phyloP scores from a whole-genome alignment of 2,888 invertebrate species.

The Tridacna crocea region DNA sequence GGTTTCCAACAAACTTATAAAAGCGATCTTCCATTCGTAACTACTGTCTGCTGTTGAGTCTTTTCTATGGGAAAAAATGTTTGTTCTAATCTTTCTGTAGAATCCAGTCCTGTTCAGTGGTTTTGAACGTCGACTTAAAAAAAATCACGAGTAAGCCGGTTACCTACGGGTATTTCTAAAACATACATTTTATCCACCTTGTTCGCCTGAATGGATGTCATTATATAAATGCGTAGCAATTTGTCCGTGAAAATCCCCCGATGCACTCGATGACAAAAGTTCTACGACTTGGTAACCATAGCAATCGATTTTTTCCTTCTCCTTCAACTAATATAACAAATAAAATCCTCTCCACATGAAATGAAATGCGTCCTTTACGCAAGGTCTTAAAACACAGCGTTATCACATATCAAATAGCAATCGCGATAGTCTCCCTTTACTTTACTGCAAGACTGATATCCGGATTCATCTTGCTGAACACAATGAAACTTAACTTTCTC shows the following conservation, averaged over 20 bases:
- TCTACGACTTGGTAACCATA: neutral
- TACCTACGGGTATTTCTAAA: no score
- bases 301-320: neutral
- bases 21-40: no score
- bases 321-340: neutral
- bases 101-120: no score
- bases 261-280: neutral
- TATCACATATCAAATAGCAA: neutral
- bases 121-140: no score
- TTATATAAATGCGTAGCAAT: neutral
- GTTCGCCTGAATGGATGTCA: no score
- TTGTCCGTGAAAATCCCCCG: neutral
- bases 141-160: no score
- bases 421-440: slow-evolving; percentile 12
- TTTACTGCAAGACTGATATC: neutral
- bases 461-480: neutral
- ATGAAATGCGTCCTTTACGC: neutral
- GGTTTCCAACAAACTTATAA: no score
- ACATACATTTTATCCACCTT: no score
- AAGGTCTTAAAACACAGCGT: neutral
- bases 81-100: no score
- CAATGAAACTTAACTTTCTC: neutral
- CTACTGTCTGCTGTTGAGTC: no score
- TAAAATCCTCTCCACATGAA: neutral
- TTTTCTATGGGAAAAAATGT: no score